Evolutionary conservation across 2,797 vertebrate genomes (phyloP), one percentile per base, ranked within the genome.

Genomic region (Dicrostonyx torquatus): DNA sequence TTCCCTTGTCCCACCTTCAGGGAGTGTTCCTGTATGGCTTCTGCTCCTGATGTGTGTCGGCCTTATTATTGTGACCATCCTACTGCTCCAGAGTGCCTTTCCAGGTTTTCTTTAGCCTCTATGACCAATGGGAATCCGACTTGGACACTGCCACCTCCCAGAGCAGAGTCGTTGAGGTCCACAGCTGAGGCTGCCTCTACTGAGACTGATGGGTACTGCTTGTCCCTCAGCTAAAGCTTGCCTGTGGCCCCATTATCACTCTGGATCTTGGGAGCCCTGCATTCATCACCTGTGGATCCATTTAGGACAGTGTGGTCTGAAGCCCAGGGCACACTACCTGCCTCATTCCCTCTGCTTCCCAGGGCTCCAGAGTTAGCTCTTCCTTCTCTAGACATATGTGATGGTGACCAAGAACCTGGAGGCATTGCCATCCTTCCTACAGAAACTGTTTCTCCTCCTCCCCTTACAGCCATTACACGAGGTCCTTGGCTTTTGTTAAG

Each of bases 1-100:
- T 53, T 80, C 50, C 76, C 73, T 70, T 62, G 5, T 55, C 73
- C 50, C 55, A 45, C 55, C 50, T 55, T 26, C 96, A 99, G 99
- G 98, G 86, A 99, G 99, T 6, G 98, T 99, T 85, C 99, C 99
- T 0, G 34, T 99, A 58, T 99, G 99, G 99, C 96, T 99, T 95
- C 98, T 99, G 97, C 97, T 99, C 96, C 97, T 99, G 80, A 95
- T 99, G 31, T 99, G 99, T 26, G 98, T 98, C 0, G 97, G 99
- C 1, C 98, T 99, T 96, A 98, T 99, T 29, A 97, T 99, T 78
- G 98, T 97, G 11, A 90, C 98, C 6, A 96, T 99, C 75, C 77
- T 99, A 93, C 98, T 99, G 79, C 98, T 99, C 58, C 99, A 99
- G 97, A 90, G 98, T 24, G 90, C 98, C 88, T 99, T 99, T 95